A percentile compares a stretch with the other conserved stretches of the same genome.
phyloP scores from a whole-genome alignment of 2,888 invertebrate species.

The Euphydryas editha region DNA sequence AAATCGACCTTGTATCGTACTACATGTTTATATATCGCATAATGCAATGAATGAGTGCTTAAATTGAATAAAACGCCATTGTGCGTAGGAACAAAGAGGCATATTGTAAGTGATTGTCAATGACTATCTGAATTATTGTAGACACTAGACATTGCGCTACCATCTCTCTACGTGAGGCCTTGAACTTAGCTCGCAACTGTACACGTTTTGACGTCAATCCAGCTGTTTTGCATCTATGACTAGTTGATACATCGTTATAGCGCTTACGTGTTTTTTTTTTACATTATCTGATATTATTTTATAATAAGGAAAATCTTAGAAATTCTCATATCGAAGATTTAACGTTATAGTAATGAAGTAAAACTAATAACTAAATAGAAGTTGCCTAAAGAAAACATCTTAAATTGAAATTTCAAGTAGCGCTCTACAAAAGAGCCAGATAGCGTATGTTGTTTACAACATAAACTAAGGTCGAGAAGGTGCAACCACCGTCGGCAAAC shows the following conservation, averaged over 20 bases:
- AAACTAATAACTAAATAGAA: slow-evolving; percentile 31
- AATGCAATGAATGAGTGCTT: slow-evolving; percentile 45
- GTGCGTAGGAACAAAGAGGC: slow-evolving; percentile 45
- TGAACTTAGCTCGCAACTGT: slow-evolving; percentile 64
- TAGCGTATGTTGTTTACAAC: slow-evolving; percentile 60
- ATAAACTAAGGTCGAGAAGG: slow-evolving; percentile 67
- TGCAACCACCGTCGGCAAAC: slow-evolving; percentile 79
- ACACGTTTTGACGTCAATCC: slow-evolving; percentile 36
- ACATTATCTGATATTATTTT: too few species aligned
- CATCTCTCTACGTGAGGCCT: slow-evolving; percentile 55
- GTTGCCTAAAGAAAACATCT: slow-evolving; percentile 30
- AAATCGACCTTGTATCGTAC: slow-evolving; percentile 40
- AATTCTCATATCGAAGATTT: not conserved
- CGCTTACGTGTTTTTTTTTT: not conserved
- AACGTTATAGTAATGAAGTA: slow-evolving; percentile 7
- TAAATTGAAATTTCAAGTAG: slow-evolving; percentile 42
- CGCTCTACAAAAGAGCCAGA: slow-evolving; percentile 40
- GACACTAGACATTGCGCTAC: slow-evolving; percentile 34
- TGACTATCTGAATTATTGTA: slow-evolving; percentile 46
- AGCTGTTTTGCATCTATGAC: slow-evolving; percentile 28
- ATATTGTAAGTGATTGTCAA: slow-evolving; percentile 49
- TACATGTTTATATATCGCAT: slow-evolving; percentile 40
- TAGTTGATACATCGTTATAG: slow-evolving; percentile 8
- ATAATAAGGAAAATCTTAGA: not conserved
- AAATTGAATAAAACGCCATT: slow-evolving; percentile 46